Percentiles rank a stretch among this genome's conserved stretches.
Conservation (phyloP, 2,113 vertebrate species). For the Caranx ignobilis region DNA sequence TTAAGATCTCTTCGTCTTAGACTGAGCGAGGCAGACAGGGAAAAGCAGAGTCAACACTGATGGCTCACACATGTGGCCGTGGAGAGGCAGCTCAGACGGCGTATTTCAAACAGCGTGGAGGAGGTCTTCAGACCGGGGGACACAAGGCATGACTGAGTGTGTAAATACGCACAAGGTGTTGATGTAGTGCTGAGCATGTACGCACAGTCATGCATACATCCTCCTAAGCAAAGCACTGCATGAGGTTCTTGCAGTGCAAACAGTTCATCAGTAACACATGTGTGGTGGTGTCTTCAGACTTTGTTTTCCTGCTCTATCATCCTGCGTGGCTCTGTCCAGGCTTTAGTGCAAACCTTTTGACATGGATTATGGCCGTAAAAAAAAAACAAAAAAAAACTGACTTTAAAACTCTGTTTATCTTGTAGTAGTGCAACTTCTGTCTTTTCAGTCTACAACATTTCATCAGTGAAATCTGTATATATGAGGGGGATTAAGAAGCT, state of each 20-base stretch:
- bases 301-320: constrained; percentile 34
- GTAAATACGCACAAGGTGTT: constrained; percentile 69
- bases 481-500: background rate
- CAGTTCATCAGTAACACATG: constrained; percentile 33
- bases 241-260: constrained; percentile 29
- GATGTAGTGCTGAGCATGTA: constrained; percentile 53
- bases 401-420: background rate
- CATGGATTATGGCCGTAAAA: background rate
- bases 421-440: background rate
- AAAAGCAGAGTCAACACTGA: constrained; percentile 55
- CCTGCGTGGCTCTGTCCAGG: background rate
- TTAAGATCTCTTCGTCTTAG: constrained; percentile 49
- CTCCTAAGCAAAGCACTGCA: constrained; percentile 30
- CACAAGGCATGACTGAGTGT: constrained; percentile 65
- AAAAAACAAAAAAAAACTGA: background rate
- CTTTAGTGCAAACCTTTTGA: constrained; percentile 24
- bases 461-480: background rate
- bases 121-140: constrained; percentile 59
- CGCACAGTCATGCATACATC: constrained; percentile 40
- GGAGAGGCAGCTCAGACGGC: constrained; percentile 50
- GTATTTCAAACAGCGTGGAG: constrained; percentile 68
- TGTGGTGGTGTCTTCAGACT: constrained; percentile 27
- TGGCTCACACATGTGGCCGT: constrained; percentile 75
- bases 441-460: background rate
- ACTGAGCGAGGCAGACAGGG: constrained; percentile 54